phyloP scores from a whole-genome alignment of 2,888 invertebrate genomes.

The Anaspis maculata region DNA sequence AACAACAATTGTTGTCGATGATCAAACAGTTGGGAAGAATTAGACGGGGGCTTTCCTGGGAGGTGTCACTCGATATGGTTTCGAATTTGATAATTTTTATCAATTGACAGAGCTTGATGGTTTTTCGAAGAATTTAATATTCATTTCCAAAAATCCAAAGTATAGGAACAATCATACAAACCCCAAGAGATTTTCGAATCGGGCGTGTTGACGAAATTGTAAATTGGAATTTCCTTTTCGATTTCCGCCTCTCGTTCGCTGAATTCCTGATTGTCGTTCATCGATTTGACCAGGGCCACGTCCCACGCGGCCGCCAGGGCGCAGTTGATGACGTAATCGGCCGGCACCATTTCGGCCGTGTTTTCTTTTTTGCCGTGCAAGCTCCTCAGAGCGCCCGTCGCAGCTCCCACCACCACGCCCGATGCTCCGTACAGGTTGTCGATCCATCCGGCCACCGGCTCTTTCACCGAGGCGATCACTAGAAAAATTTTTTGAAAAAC shows the following conservation, averaged over 20 bases:
- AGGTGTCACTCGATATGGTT: too few species aligned
- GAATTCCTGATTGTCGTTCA: conserved; percentile 23
- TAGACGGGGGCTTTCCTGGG: too few species aligned
- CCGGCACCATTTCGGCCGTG: conserved; percentile 60
- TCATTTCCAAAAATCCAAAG: too few species aligned
- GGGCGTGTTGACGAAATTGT: conserved; percentile 78
- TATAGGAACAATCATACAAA: conserved; percentile 37
- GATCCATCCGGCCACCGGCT: conserved; percentile 52
- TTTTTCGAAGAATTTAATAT: not conserved
- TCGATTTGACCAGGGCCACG: conserved; percentile 23
- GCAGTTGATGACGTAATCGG: conserved; percentile 30
- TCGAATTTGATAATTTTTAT: too few species aligned
- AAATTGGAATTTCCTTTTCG: conserved; percentile 53
- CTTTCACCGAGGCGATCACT: conserved; percentile 29
- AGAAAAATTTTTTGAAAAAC: conserved; percentile 3
- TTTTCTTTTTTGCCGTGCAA: conserved; percentile 46
- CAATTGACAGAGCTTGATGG: not conserved
- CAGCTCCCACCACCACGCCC: conserved; percentile 42
- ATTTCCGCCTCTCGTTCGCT: conserved; percentile 20
- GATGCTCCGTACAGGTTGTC: conserved; percentile 61
- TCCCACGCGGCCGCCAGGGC: conserved; percentile 27
- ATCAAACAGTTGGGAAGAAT: not conserved
- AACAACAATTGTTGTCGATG: not conserved
- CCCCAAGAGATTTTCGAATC: conserved; percentile 78
- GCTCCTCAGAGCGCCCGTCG: conserved; percentile 53